Conservation (phyloP, 2,888 invertebrate genomes). For the Gerosis bhagava region DNA sequence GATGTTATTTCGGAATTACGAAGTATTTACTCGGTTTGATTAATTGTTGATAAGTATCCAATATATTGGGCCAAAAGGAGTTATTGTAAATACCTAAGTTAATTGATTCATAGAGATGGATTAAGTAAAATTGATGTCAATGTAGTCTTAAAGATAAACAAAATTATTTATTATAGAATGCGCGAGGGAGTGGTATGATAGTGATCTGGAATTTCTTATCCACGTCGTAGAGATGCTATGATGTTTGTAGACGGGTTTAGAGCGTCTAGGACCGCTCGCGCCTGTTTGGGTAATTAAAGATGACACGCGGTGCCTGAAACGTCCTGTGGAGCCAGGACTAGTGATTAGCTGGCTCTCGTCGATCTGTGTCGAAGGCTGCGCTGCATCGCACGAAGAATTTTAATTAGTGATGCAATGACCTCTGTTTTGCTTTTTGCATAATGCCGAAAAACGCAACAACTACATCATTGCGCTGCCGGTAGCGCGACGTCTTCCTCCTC, state of each 20-base stretch:
- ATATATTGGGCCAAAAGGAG: no score
- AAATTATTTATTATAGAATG: constrained; percentile 10
- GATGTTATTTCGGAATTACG: constrained; percentile 9
- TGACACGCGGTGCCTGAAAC: constrained; percentile 13
- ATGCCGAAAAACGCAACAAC: constrained; percentile 8
- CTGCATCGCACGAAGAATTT: constrained; percentile 47
- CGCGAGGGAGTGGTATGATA: constrained; percentile 14
- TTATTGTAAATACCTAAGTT: no score
- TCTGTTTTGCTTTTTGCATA: constrained; percentile 37
- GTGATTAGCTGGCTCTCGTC: constrained; percentile 26
- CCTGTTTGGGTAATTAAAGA: constrained; percentile 16
- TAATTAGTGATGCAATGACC: constrained; percentile 68
- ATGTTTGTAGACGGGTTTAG: constrained; percentile 8
- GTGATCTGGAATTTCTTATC: constrained; percentile 13
- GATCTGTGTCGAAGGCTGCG: constrained; percentile 44
- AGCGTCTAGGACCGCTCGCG: no score
- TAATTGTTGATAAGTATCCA: no score
- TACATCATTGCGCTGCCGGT: constrained; percentile 12
- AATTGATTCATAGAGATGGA: no score
- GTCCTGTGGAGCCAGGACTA: constrained; percentile 11
- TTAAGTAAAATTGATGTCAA: constrained; percentile 11
- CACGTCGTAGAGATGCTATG: background rate
- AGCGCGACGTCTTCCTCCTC: constrained; percentile 15
- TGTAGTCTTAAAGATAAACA: constrained; percentile 14
- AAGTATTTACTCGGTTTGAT: constrained; percentile 13